A percentile compares a stretch with the other conserved stretches of the same genome.
These are phyloP conservation scores for Agrotis exclamationis DNA, from an alignment of 2,888 invertebrate species.

Conservation along the genomic window DNA sequence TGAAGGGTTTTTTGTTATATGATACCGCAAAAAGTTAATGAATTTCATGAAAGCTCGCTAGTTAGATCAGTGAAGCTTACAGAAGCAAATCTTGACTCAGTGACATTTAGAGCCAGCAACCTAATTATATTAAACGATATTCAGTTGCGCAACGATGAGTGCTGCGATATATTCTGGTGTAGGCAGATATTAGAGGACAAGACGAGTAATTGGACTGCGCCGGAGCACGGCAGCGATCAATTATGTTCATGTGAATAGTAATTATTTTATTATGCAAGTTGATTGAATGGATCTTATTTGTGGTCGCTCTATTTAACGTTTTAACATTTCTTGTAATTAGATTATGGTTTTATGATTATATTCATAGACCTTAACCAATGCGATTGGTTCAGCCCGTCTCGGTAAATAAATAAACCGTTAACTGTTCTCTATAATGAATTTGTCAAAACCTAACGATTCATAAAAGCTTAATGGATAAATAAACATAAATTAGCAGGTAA, in stretches of 20 bases:
- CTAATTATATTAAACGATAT: conserved; percentile 77
- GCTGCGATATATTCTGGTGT: conserved; percentile 70
- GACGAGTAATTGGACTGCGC: conserved; percentile 72
- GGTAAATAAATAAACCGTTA: conserved; percentile 21
- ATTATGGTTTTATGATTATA: conserved; percentile 35
- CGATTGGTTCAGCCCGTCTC: neutral
- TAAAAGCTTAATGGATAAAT: conserved; percentile 41
- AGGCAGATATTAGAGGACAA: conserved; percentile 71
- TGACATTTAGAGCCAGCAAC: conserved; percentile 77
- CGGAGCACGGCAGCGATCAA: conserved; percentile 71
- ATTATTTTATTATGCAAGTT: conserved; percentile 72
- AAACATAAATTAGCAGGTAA: conserved; percentile 38
- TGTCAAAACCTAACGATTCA: conserved; percentile 19
- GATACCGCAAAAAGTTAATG: neutral
- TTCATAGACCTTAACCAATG: conserved; percentile 10
- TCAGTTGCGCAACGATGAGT: conserved; percentile 73
- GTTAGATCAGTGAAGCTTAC: conserved; percentile 52
- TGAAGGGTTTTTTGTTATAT: conserved; percentile 38
- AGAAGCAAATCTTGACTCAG: conserved; percentile 72
- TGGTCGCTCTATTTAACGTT: conserved; percentile 38
- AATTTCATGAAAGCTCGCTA: conserved; percentile 23
- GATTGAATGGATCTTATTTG: conserved; percentile 63
- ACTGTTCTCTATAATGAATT: conserved; percentile 22
- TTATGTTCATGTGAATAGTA: conserved; percentile 73
- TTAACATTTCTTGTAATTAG: conserved; percentile 50